These are phyloP conservation scores for Palaemon carinicauda DNA, from an alignment of 1,140 invertebrate genomes.

Conservation along the genomic window DNA sequence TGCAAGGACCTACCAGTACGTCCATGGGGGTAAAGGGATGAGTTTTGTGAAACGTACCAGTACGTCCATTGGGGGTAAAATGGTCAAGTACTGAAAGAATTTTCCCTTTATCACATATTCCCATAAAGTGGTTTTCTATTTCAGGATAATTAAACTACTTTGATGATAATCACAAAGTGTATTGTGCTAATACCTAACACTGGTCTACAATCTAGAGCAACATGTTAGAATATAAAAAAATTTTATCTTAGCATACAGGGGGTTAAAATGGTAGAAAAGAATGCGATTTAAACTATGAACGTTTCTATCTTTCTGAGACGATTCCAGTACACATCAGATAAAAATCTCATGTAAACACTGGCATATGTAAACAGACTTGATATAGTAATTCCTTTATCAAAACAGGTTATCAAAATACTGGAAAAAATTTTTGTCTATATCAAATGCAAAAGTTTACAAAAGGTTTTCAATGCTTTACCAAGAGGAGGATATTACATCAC, in stretches of 20 bases:
- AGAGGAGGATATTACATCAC: no score
- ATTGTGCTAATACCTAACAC: conserved; percentile 46
- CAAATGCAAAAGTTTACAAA: neutral
- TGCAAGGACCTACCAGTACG: no score
- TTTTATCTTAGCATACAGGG: neutral
- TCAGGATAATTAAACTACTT: conserved; percentile 19
- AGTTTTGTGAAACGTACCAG: no score
- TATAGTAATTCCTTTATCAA: neutral
- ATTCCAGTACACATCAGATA: neutral
- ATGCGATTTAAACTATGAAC: neutral
- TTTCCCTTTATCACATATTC: no score
- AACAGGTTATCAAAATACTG: neutral
- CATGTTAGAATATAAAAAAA: conserved; percentile 40
- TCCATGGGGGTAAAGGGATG: no score
- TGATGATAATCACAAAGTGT: conserved; percentile 37
- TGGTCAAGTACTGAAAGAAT: no score
- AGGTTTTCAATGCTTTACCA: no score
- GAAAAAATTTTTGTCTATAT: neutral
- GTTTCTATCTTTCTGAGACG: neutral
- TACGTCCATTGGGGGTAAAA: no score
- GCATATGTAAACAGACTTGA: no score
- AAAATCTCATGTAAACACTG: neutral
- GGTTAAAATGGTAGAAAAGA: conserved; percentile 24
- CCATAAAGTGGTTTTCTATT: neutral
- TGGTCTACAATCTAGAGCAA: conserved; percentile 42